A percentile compares a stretch with the other conserved stretches of the same genome.
phyloP scores from a whole-genome alignment of 2,797 vertebrate genomes.

The Onychomys arenicola region DNA sequence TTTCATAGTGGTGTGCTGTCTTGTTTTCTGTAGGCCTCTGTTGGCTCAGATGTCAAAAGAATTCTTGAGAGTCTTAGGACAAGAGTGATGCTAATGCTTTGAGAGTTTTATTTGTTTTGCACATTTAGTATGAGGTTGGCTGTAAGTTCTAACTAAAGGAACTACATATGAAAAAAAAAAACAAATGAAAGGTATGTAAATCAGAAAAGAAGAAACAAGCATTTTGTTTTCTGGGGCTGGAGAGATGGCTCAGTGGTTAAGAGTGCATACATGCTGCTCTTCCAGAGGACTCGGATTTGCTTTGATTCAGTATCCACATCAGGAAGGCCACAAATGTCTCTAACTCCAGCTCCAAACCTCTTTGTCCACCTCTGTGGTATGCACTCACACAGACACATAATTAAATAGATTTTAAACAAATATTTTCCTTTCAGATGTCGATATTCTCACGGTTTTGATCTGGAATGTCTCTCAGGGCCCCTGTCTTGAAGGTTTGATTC shows the following conservation, averaged over 20 bases:
- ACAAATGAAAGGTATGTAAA: background rate
- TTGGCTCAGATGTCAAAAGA: background rate
- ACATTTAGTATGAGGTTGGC: background rate
- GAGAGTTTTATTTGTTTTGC: background rate
- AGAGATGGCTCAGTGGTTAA: background rate
- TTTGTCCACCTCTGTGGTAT: too few species aligned
- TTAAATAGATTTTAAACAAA: background rate
- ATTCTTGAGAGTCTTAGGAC: background rate
- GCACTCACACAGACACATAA: background rate
- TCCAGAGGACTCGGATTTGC: background rate
- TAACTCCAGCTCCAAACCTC: background rate
- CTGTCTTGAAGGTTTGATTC: background rate
- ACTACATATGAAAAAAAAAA: background rate
- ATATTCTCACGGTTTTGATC: background rate
- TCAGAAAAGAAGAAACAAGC: background rate
- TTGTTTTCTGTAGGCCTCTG: slow-evolving; percentile 17
- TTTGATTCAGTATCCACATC: background rate
- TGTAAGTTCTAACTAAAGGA: background rate
- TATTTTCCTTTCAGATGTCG: background rate
- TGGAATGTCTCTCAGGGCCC: background rate
- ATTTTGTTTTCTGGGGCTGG: background rate
- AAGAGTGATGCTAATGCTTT: background rate
- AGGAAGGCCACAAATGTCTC: background rate
- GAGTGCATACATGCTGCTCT: background rate
- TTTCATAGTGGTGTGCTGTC: background rate